Conservation (phyloP, 2,888 invertebrate genomes). For the Idaea dimidiata region DNA sequence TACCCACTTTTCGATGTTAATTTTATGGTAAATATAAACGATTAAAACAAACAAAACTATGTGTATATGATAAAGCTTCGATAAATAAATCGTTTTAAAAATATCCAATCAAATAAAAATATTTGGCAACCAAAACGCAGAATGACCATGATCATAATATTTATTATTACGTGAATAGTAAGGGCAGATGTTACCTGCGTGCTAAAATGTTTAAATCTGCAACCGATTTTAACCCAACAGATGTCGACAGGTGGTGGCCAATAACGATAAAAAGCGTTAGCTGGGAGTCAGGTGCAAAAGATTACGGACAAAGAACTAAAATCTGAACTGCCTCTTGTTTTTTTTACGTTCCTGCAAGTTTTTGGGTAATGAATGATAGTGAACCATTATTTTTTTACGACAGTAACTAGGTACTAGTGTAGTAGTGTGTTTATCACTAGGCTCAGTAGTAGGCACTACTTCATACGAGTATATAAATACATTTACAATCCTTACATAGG, state of each 20-base stretch:
- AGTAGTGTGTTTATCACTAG: too few species aligned
- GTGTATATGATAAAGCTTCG: too few species aligned
- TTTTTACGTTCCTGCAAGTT: neutral
- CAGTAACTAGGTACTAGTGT: too few species aligned
- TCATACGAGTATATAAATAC: too few species aligned
- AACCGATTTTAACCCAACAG: conserved; percentile 20
- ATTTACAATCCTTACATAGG: too few species aligned
- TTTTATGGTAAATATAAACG: too few species aligned
- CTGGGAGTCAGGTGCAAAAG: conserved; percentile 47
- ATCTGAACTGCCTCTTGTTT: conserved; percentile 34
- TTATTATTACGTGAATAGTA: neutral
- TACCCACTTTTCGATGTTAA: too few species aligned
- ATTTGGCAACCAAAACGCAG: neutral
- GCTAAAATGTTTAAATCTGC: conserved; percentile 1
- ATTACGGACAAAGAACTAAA: conserved; percentile 30
- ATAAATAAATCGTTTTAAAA: neutral
- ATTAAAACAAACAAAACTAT: too few species aligned
- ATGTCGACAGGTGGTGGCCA: conserved; percentile 44
- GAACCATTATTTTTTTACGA: too few species aligned
- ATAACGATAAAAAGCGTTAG: conserved; percentile 15
- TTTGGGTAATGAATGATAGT: neutral
- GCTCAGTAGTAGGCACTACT: too few species aligned
- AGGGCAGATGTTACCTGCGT: neutral
- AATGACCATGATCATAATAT: neutral
- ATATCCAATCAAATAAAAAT: neutral